Percentiles rank a stretch among this genome's conserved stretches.
These are phyloP conservation scores for Raillietiella orientalis DNA, from an alignment of 2,888 invertebrate species.

Conservation along the genomic window DNA sequence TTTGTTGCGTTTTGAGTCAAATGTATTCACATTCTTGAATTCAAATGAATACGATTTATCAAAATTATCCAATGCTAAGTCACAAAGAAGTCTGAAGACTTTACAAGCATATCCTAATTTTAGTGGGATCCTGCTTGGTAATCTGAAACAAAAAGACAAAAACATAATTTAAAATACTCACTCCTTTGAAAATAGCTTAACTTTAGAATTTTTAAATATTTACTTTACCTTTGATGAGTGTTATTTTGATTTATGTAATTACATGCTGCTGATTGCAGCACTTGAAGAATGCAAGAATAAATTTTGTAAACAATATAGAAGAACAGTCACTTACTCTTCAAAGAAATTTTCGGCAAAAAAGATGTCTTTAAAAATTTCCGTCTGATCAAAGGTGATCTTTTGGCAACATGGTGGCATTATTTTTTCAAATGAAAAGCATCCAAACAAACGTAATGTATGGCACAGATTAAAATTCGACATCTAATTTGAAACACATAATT, in stretches of 20 bases:
- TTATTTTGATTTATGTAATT: too few species aligned
- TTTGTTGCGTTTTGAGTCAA: background rate
- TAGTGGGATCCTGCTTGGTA: constrained; percentile 36
- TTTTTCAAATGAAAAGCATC: constrained; percentile 33
- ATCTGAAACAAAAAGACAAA: constrained; percentile 15
- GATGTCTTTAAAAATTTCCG: too few species aligned
- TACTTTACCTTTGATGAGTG: too few species aligned
- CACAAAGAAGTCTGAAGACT: constrained; percentile 58
- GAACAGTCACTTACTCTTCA: too few species aligned
- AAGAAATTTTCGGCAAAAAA: too few species aligned
- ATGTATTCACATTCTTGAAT: background rate
- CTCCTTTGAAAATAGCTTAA: constrained; percentile 5
- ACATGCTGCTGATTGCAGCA: too few species aligned
- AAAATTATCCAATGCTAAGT: constrained; percentile 77
- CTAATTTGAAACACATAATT: constrained; percentile 19
- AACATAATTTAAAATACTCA: background rate
- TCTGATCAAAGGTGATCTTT: too few species aligned
- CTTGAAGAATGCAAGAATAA: too few species aligned
- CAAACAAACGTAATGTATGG: constrained; percentile 62
- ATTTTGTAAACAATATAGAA: too few species aligned
- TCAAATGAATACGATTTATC: constrained; percentile 33
- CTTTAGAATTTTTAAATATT: too few species aligned
- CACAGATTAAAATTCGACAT: constrained; percentile 77
- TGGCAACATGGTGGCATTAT: too few species aligned
- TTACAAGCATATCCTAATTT: constrained; percentile 50